phyloP scores from a whole-genome alignment of 1,140 invertebrate species.

The Rhagoletis pomonella region DNA sequence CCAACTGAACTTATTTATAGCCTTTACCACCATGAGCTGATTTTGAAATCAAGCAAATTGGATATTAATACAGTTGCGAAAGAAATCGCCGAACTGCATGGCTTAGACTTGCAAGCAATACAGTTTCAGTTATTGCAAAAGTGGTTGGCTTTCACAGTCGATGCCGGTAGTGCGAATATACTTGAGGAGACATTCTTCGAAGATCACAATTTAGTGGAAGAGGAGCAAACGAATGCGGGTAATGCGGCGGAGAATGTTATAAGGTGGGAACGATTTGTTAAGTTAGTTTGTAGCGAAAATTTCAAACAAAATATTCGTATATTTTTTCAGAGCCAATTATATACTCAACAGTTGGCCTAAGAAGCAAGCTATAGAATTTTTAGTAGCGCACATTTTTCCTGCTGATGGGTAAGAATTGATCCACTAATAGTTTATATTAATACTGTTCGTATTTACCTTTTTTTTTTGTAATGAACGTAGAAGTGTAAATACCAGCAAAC shows the following conservation, averaged over 20 bases:
- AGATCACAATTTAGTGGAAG: constrained; percentile 63
- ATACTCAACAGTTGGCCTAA: constrained; percentile 69
- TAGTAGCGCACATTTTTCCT: constrained; percentile 65
- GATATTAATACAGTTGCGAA: constrained; percentile 77
- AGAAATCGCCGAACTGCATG: constrained; percentile 76
- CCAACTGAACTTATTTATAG: constrained; percentile 76
- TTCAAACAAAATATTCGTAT: constrained; percentile 17
- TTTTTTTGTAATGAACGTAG: constrained; percentile 55
- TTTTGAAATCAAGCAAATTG: constrained; percentile 75
- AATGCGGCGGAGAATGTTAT: constrained; percentile 68
- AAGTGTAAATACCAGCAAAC: constrained; percentile 67
- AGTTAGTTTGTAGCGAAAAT: background rate
- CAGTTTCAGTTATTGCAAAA: constrained; percentile 69
- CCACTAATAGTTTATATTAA: background rate
- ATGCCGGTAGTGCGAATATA: constrained; percentile 63
- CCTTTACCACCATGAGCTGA: constrained; percentile 76
- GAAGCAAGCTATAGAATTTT: constrained; percentile 64
- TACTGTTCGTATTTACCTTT: too few species aligned
- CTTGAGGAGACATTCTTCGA: constrained; percentile 70
- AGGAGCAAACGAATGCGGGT: constrained; percentile 38
- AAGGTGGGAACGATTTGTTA: constrained; percentile 37
- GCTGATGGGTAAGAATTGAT: constrained; percentile 66
- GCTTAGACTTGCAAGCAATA: constrained; percentile 64
- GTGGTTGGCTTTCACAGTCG: constrained; percentile 69
- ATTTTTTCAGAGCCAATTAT: constrained; percentile 67